Percentiles rank a stretch among this genome's conserved stretches.
Conservation (phyloP, 2,113 vertebrate genomes). For the Erythrolamprus reginae region DNA sequence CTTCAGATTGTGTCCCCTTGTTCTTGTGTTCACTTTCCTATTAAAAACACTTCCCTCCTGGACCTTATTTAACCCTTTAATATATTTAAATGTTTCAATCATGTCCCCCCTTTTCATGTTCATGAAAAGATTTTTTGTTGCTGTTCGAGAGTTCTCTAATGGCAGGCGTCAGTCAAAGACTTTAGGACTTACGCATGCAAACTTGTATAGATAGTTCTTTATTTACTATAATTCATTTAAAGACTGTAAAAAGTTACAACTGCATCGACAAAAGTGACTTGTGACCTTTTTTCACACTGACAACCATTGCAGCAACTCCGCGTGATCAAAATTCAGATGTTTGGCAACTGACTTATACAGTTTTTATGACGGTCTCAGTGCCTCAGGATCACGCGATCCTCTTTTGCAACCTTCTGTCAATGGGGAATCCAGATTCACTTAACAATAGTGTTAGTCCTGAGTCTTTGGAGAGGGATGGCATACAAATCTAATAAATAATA, state of each 20-base stretch:
- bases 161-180: not conserved
- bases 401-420: not conserved
- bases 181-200: not conserved
- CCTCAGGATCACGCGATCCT: not conserved
- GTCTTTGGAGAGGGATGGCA: too few relatives aligned
- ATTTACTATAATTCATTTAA: not conserved
- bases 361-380: not conserved
- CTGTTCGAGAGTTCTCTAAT: not conserved
- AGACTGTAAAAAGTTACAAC: not conserved
- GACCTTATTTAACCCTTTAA: too few relatives aligned
- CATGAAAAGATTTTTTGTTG: not conserved
- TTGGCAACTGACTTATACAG: not conserved
- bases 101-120: too few relatives aligned
- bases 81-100: too few relatives aligned
- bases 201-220: not conserved
- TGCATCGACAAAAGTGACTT: not conserved
- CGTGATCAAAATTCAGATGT: not conserved
- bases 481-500: too few relatives aligned
- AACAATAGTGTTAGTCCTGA: not conserved
- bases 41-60: too few relatives aligned
- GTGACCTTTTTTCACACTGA: not conserved
- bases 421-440: not conserved
- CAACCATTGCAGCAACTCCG: not conserved
- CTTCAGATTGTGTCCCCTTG: too few relatives aligned
- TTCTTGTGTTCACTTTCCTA: too few relatives aligned